Evolutionary conservation across 2,797 vertebrate genomes (phyloP), one percentile per base, ranked within the genome.

Genomic region (Agapornis canus): DNA sequence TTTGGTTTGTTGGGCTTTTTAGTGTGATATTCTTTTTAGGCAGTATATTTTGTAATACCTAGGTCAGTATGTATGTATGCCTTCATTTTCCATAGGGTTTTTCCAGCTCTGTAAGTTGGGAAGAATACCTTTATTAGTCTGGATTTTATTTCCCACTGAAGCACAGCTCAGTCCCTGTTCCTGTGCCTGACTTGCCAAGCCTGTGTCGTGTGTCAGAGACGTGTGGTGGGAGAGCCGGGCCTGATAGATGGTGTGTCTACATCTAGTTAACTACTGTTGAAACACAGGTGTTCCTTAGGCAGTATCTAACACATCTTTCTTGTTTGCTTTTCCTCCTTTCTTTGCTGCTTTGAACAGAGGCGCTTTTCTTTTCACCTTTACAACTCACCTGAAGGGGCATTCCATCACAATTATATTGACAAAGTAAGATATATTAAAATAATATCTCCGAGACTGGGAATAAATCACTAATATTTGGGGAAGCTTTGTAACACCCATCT

Each of bases 341-440:
- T 81, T 35, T 47, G 47, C 88, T 90, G 3, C 85, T 94, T 81
- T 91, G 72, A 90, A 65, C 61, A 71, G 84, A 80, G 54, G 45
- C 57, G 76, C 48, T 93, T 76, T 86, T 79, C 73, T 94, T 96
- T 95, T 94, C 82, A 70, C 61, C 90, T 90, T 92, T 84, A 87
- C 79, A 81, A 94, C 87, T 87, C 90, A 92, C 95, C 95, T 97
- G 94, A 49, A 96, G 96, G 95, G 90, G 68, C 92, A 90, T 96
- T 97, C 96, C 94, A 94, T 97, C 95, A 95, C 86, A 90, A 95
- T 96, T 96, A 94, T 90, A 96, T 95, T 96, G 96, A 95, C 94
- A 97, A 94, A 96, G 92, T 90, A 89, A 95, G 95, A 96, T 96
- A 71, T 92, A 97, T 96, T 93, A 72, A 92, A 95, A 95, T 91